Conservation (phyloP, 1,140 invertebrate species). For the Drosophila lowei region DNA sequence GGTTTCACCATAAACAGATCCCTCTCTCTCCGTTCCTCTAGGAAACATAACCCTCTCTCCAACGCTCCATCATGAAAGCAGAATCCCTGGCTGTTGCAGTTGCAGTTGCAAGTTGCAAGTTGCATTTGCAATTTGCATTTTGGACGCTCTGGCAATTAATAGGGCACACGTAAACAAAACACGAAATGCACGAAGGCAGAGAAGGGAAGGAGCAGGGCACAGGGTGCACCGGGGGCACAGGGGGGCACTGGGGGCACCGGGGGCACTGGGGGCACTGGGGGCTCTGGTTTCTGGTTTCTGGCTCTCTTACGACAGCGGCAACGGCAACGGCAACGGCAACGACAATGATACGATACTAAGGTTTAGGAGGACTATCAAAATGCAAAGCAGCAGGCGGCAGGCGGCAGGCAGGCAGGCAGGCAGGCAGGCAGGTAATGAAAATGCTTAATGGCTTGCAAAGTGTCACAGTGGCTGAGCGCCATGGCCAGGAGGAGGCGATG, state of each 20-base stretch:
- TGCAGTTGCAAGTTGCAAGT: constrained; percentile 62
- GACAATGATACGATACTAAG: constrained; percentile 45
- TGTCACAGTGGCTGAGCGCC: constrained; percentile 77
- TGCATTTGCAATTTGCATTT: constrained; percentile 80
- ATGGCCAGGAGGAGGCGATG: constrained; percentile 39
- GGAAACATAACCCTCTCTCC: no score
- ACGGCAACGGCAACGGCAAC: background rate
- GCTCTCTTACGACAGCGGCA: constrained; percentile 40
- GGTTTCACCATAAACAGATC: constrained; percentile 23
- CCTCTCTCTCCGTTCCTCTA: background rate
- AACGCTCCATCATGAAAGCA: background rate
- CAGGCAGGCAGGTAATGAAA: constrained; percentile 73
- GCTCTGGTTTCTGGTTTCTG: no score
- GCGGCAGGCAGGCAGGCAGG: background rate
- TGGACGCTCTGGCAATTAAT: constrained; percentile 74
- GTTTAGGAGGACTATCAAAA: constrained; percentile 70
- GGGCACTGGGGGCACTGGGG: background rate
- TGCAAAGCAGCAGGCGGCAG: constrained; percentile 62
- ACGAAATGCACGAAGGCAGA: constrained; percentile 12
- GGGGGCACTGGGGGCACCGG: background rate
- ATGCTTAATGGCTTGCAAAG: constrained; percentile 81
- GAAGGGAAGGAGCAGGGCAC: constrained; percentile 4
- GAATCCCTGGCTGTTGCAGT: constrained; percentile 4
- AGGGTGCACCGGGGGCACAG: no score
- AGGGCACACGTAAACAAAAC: constrained; percentile 80